Percentiles rank a stretch among this genome's conserved stretches.
Conservation (phyloP, 2,113 vertebrate species). For the Thermophis baileyi region DNA sequence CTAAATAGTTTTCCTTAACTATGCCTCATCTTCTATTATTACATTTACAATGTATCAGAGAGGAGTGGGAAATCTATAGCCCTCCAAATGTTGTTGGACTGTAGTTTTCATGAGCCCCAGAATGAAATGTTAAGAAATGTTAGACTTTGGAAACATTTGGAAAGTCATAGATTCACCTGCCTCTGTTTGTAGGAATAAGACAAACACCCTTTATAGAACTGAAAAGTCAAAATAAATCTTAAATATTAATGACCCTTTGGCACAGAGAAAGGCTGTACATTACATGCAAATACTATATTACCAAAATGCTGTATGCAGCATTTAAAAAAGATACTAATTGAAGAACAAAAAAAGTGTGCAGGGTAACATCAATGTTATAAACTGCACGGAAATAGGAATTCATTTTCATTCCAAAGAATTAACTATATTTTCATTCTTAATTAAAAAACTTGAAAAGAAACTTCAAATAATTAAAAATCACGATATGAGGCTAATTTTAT, state of each 20-base stretch:
- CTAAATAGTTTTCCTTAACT: conserved; percentile 31
- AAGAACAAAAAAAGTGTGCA: not conserved
- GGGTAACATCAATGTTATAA: conserved; percentile 34
- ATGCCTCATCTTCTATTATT: conserved; percentile 46
- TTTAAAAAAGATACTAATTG: conserved; percentile 34
- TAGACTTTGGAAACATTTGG: not conserved
- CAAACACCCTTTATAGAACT: conserved; percentile 42
- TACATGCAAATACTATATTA: conserved; percentile 18
- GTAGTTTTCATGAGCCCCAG: not conserved
- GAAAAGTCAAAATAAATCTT: conserved; percentile 41
- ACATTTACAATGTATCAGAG: conserved; percentile 58
- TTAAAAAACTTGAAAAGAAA: conserved; percentile 12
- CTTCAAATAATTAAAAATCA: conserved; percentile 42
- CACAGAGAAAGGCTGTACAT: conserved; percentile 46
- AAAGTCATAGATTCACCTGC: not conserved
- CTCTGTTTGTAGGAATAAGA: conserved; percentile 19
- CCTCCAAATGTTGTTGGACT: not conserved
- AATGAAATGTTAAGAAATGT: too few relatives aligned
- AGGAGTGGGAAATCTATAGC: not conserved
- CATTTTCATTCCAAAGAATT: conserved; percentile 56
- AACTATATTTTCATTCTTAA: conserved; percentile 4
- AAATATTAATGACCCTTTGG: conserved; percentile 40
- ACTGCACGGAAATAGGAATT: conserved; percentile 56
- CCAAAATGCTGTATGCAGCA: conserved; percentile 30
- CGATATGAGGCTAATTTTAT: conserved; percentile 12